Base-by-base conservation (phyloP, 2,888 invertebrate genomes). In the Lysandra bellargus region DNA sequence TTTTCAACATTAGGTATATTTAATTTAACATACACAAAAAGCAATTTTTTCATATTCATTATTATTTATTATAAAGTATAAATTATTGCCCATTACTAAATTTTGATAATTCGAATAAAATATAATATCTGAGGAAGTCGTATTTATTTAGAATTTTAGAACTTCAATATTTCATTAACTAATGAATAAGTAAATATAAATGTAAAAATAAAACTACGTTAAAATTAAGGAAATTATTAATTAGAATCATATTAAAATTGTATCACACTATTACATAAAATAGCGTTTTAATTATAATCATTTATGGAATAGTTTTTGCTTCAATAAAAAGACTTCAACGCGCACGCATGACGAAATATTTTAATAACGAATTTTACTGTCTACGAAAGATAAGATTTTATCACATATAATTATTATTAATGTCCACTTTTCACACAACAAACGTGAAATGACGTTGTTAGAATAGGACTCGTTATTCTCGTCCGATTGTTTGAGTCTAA, bases 271-370 rank as follows among this genome's bases (percentile, higher is more conserved):
- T 72, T 2, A 72, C 4, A 72, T 33, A 37, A 4, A 72, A 12
- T 69, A 69, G 30, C 3, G 14, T 37, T 17, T 30, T 33, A 33
- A 33, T 33, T 72, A 33, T 33, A 5, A 72, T 33, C 12, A 37
- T 72, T 72, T 4, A 33, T 37, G 4, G 4, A 44, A 53, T 61
- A 17, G 4, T 61, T 33, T 37, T 37, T 74, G n/a, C 23, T 78
- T 76, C 76, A 2, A 49, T 49, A 49, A 49, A 83, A 83, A 80
- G 83, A 83, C 74, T 79, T 83, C 81, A 83, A 83, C 82, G 83
- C 79, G 81, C 74, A 44, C 44, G 2, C 79, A 53, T 72, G 72
- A 49, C 17, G 7, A 75, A 80, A 79, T 79, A 40, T 40, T 73
- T 74, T 74, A 74, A 74, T 74, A 49, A 74, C 44, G 49, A 74